A percentile compares a stretch with the other conserved stretches of the same genome.
Conservation (phyloP, 2,888 invertebrate species). For the Abrostola tripartita region DNA sequence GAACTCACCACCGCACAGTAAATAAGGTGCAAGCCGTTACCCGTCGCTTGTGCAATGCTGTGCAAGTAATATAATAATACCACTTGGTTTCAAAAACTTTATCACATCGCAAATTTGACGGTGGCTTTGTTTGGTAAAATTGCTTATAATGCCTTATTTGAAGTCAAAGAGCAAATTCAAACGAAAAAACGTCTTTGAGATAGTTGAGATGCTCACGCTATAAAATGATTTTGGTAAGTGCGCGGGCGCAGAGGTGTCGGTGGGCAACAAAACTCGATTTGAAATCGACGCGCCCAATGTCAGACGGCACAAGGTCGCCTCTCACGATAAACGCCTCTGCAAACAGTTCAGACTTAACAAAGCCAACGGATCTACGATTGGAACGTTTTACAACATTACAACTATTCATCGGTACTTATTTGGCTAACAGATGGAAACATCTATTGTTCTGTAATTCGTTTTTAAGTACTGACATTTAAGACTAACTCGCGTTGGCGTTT, state of each 20-base stretch:
- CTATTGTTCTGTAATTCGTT: constrained; percentile 63
- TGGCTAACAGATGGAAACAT: constrained; percentile 58
- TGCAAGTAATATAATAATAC: constrained; percentile 13
- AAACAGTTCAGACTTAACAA: constrained; percentile 59
- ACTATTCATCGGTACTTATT: constrained; percentile 62
- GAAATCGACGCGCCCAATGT: constrained; percentile 81
- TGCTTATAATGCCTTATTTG: constrained; percentile 21
- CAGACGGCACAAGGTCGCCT: constrained; percentile 80
- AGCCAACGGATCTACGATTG: constrained; percentile 62
- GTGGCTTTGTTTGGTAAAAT: constrained; percentile 22
- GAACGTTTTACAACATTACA: constrained; percentile 53
- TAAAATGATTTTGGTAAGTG: constrained; percentile 46
- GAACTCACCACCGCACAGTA: constrained; percentile 62
- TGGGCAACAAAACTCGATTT: constrained; percentile 70
- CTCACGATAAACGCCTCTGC: constrained; percentile 77
- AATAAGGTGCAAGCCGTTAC: constrained; percentile 56
- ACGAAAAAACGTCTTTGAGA: constrained; percentile 21
- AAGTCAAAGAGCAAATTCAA: constrained; percentile 17
- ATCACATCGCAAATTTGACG: constrained; percentile 8
- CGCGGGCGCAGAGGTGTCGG: constrained; percentile 67
- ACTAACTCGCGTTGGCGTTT: constrained; percentile 35
- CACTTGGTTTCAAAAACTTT: constrained; percentile 12
- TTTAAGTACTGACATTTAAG: constrained; percentile 59
- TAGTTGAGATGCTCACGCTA: constrained; percentile 30
- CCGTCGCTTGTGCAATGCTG: constrained; percentile 52